A percentile compares a stretch with the other conserved stretches of the same genome.
Evolutionary conservation across 2,888 invertebrate genomes (phyloP).

Genomic region (Muschampia plurimacula): DNA sequence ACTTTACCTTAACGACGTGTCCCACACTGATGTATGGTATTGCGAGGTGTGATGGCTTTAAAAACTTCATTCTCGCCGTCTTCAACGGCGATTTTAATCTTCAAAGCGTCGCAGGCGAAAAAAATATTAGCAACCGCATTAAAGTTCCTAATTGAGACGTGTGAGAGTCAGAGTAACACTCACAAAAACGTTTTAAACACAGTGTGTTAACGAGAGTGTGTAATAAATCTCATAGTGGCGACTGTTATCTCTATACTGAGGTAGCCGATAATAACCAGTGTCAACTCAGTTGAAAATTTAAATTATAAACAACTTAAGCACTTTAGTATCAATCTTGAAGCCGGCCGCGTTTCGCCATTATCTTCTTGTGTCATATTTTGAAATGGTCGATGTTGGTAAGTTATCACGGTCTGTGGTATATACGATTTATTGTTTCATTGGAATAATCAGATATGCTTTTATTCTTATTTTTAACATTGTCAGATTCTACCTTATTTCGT

Average conservation of each 20-base stretch:
- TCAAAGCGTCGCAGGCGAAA: slow-evolving; percentile 44
- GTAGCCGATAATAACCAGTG: slow-evolving; percentile 75
- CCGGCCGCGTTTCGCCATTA: slow-evolving; percentile 49
- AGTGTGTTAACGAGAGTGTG: slow-evolving; percentile 69
- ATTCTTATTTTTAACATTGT: slow-evolving; percentile 20
- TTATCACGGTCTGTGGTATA: slow-evolving; percentile 31
- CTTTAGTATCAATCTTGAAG: slow-evolving; percentile 54
- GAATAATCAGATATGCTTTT: slow-evolving; percentile 38
- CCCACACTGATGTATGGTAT: slow-evolving; percentile 33
- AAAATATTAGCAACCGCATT: slow-evolving; percentile 62
- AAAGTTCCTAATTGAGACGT: slow-evolving; percentile 74
- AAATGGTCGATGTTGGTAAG: slow-evolving; percentile 40
- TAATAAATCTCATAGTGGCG: slow-evolving; percentile 80
- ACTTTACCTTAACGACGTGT: slow-evolving; percentile 29
- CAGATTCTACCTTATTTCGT: slow-evolving; percentile 12
- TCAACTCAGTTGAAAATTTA: slow-evolving; percentile 72
- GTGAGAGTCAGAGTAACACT: slow-evolving; percentile 63
- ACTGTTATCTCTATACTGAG: slow-evolving; percentile 72
- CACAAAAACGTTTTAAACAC: slow-evolving; percentile 60
- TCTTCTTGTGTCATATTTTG: slow-evolving; percentile 52
- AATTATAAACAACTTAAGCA: slow-evolving; percentile 73
- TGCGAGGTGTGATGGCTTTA: slow-evolving; percentile 22
- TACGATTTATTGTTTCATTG: slow-evolving; percentile 42
- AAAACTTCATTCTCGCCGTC: slow-evolving; percentile 35
- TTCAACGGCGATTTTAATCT: slow-evolving; percentile 47